Base-by-base conservation (phyloP, 2,888 invertebrate genomes). In the Ectropis crepuscularia region DNA sequence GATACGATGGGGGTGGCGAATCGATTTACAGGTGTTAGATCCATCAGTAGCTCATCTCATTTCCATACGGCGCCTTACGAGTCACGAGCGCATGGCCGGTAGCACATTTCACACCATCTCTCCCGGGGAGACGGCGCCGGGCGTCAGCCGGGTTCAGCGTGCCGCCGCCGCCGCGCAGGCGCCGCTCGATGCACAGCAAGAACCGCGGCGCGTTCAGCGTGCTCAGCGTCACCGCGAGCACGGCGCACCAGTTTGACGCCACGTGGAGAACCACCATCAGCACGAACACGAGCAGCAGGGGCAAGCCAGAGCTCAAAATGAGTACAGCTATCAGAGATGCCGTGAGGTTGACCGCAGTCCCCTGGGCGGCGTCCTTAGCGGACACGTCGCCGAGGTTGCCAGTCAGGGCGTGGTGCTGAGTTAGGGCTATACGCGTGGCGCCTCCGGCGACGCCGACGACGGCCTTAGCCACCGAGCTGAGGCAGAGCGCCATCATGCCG, bases 301-400 rank as follows among this genome's bases (percentile, higher is more conserved):
- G 92, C 16, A 28, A 4, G 4, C 4, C 4, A 28, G 36, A 8
- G 6, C 96, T 95, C 47, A 99, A 92, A 57, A 99, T 87, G 46
- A 96, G 86, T 53, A 99, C 93, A 59, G 97, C 98, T 59, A 95
- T 85, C 53, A 98, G 82, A 8, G 98, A 96, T 8, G 97, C 98
- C 45, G 97, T 86, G 49, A 99, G 93, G 90, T 99, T 99, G 10
- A 99, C 98, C 70, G 98, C 95, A 0, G 99, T 99, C 87, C 99
- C 99, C 92, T 99, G 99, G 67, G 98, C 98, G 6, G 98, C 97
- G 84, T 99, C 99, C 90, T 99, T 99, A 0, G 98, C 98, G 0
- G 97, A 94, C 6, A 97, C 98, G 89, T 99, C 99, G 0, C 97
- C 99, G 89, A 98, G 94, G 87, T 99, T 99, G 69, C 97, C 97